These are phyloP conservation scores for Scomberomorus guttatus DNA, from an alignment of 2,797 vertebrate genomes.

Conservation along the genomic window DNA sequence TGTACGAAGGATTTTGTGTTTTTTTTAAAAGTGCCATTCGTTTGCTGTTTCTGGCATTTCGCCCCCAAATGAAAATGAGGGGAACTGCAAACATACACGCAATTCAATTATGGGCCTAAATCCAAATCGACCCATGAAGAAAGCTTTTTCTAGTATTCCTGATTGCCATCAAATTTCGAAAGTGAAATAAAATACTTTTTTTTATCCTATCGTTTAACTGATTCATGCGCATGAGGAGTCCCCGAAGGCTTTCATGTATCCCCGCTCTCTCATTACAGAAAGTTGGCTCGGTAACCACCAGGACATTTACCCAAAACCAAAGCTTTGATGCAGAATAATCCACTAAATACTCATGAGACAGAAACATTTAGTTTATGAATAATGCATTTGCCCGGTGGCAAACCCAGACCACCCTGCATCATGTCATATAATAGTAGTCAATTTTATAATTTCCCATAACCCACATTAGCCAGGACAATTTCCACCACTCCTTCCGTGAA, in stretches of 20 bases:
- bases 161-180: slow-evolving; percentile 8
- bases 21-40: neutral
- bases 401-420: slow-evolving; percentile 49
- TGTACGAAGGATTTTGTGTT: neutral
- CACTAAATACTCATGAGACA: slow-evolving; percentile 77
- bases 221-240: neutral
- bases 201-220: neutral
- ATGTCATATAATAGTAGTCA: slow-evolving; percentile 48
- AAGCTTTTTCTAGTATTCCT: slow-evolving; percentile 1
- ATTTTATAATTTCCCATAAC: slow-evolving; percentile 45
- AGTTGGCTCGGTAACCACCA: slow-evolving; percentile 56
- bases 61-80: slow-evolving; percentile 12
- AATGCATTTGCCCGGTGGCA: slow-evolving; percentile 79
- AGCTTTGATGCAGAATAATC: slow-evolving; percentile 79
- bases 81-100: slow-evolving; percentile 7
- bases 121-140: slow-evolving; percentile 3
- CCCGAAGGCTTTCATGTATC: slow-evolving; percentile 18
- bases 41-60: neutral
- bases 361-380: slow-evolving; percentile 78
- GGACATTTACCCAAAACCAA: slow-evolving; percentile 61
- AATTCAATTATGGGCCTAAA: neutral
- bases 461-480: slow-evolving; percentile 28
- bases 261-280: slow-evolving; percentile 33
- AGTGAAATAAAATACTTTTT: neutral
- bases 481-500: neutral